phyloP scores from a whole-genome alignment of 2,113 vertebrate genomes.

The Cyrtonyx montezumae region DNA sequence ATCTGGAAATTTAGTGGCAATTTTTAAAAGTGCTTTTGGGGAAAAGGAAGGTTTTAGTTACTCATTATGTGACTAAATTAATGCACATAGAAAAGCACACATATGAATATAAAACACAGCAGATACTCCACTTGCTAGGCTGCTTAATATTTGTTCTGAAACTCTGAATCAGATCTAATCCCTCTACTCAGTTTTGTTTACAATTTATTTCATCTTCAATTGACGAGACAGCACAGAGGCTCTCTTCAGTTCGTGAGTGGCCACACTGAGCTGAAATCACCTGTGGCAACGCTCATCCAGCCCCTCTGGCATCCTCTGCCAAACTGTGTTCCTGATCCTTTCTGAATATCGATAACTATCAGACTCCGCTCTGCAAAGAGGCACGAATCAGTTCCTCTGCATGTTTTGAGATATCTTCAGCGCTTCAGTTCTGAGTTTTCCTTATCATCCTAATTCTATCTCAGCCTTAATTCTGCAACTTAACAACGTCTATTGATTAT shows the following conservation, averaged over 20 bases:
- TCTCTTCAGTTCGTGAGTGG: not conserved
- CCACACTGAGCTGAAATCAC: not conserved
- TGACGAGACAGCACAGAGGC: conserved; percentile 6
- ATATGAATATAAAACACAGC: conserved; percentile 55
- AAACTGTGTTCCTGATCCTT: not conserved
- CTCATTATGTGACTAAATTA: conserved; percentile 50
- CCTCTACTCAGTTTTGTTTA: conserved; percentile 35
- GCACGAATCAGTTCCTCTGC: not conserved
- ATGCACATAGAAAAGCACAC: conserved; percentile 38
- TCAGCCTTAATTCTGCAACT: not conserved
- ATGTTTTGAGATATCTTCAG: not conserved
- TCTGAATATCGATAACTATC: not conserved
- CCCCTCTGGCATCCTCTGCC: not conserved
- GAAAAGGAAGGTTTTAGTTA: conserved; percentile 64
- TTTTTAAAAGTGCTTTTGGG: conserved; percentile 65
- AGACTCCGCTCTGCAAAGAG: not conserved
- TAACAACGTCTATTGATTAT: not conserved
- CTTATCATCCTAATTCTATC: not conserved
- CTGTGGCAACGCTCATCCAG: not conserved
- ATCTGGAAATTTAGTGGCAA: conserved; percentile 50
- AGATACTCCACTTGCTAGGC: conserved; percentile 1
- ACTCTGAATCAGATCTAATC: conserved; percentile 43
- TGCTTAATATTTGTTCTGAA: conserved; percentile 57
- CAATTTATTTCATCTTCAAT: conserved; percentile 37
- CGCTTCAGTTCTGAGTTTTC: not conserved